phyloP scores from a whole-genome alignment of 2,113 vertebrate genomes.

The Octodon degus region DNA sequence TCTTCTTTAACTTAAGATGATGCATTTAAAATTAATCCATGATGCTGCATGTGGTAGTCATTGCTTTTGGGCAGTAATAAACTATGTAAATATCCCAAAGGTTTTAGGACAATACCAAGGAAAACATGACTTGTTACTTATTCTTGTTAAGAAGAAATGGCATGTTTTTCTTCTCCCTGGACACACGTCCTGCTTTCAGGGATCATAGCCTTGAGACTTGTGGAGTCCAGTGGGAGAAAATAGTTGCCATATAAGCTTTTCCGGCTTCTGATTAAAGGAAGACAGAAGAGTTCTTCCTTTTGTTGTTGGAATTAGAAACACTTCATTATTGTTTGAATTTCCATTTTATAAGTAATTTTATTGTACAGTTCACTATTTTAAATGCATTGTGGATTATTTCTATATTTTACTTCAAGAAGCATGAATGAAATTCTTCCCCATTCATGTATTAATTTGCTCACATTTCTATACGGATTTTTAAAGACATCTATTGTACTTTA shows the following conservation, averaged over 20 bases:
- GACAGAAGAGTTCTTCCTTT: background rate
- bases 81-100: background rate
- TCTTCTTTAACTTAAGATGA: background rate
- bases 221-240: background rate
- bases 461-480: background rate
- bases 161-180: background rate
- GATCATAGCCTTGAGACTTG: background rate
- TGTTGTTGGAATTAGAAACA: conserved; percentile 2
- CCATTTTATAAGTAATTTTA: background rate
- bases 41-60: background rate
- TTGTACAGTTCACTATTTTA: background rate
- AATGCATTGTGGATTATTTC: background rate
- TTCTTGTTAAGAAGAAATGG: background rate
- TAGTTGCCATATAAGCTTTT: background rate
- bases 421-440: background rate
- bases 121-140: background rate
- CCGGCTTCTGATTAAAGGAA: background rate
- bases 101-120: background rate
- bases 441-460: background rate
- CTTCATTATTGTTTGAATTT: background rate
- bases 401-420: background rate
- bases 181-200: background rate
- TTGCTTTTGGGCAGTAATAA: background rate
- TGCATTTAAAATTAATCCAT: background rate
- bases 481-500: background rate